Evolutionary conservation across 2,113 vertebrate genomes (phyloP), one percentile per base, ranked within the genome.

Genomic region (Petaurus breviceps): DNA sequence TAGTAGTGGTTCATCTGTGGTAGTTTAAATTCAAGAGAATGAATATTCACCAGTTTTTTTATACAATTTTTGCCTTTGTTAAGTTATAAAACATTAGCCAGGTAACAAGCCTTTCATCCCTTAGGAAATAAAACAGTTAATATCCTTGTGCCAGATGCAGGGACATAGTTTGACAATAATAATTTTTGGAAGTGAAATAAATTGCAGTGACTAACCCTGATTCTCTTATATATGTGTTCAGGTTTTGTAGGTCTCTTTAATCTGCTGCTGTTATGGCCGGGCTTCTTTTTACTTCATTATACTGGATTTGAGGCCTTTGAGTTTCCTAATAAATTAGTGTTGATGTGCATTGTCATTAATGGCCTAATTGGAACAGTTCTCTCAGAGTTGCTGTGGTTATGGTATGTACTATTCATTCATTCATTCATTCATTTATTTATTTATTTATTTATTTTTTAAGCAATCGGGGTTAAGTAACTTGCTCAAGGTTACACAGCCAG

Each of bases 181-280:
- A 84, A 92, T 10, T 90, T 95, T 94, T 43, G 90, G 93, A 94
- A 92, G 84, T 92, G 89, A 95, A 97, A 91, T 97, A 53, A 96
- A 94, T 94, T 26, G 54, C 50, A 92, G 24, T 94, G 93, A 95
- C 94, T 97, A 97, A 97, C 54, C 94, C 51, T 77, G 95, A 47
- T 43, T 95, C 25, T 97, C 68, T 95, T 96, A 96, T 92, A 47
- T 91, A 37, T 51, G 53, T 94, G 14, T 95, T 95, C 97, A 99
- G 99, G 99, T 95, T 99, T 99, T 98, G 99, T 99, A 95, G 99
- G 99, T 95, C 98, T 99, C 96, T 99, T 99, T 98, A 99, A 99
- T 98, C 98, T 99, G 97, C 98, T 99, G 98, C 99, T 99, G 96
- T 98, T 99, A 92, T 99, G 99, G 99, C 99, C 99, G 0, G 99